Evolutionary conservation across 2,113 vertebrate species (phyloP).

Genomic region (Mustelus asterias): DNA sequence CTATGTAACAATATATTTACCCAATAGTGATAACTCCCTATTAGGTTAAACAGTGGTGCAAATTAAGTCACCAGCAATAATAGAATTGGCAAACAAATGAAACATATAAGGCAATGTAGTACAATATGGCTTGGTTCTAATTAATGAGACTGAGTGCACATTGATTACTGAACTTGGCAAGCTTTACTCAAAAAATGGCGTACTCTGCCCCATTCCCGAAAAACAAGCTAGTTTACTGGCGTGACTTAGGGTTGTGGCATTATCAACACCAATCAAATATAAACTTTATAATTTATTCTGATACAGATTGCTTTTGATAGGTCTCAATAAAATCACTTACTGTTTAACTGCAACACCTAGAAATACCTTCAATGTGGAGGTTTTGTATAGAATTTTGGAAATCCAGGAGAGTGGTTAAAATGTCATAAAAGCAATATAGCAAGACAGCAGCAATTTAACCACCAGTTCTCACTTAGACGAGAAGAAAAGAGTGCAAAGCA

Average conservation of each 20-base stretch:
- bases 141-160: background rate
- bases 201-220: background rate
- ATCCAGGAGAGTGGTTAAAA: background rate
- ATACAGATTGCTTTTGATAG: background rate
- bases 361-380: background rate
- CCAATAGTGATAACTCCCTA: background rate
- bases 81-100: background rate
- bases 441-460: background rate
- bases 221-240: background rate
- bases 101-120: background rate
- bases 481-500: background rate
- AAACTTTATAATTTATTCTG: background rate
- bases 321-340: background rate
- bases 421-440: background rate
- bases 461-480: background rate
- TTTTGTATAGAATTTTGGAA: background rate
- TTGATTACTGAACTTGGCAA: background rate
- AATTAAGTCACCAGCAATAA: background rate
- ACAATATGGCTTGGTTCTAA: background rate
- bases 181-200: background rate
- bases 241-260: background rate
- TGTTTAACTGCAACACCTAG: background rate
- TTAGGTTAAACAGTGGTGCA: background rate
- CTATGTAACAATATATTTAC: background rate
- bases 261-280: background rate